A percentile compares a stretch with the other conserved stretches of the same genome.
phyloP scores from a whole-genome alignment of 2,888 invertebrate genomes.

The Heliconius erato region DNA sequence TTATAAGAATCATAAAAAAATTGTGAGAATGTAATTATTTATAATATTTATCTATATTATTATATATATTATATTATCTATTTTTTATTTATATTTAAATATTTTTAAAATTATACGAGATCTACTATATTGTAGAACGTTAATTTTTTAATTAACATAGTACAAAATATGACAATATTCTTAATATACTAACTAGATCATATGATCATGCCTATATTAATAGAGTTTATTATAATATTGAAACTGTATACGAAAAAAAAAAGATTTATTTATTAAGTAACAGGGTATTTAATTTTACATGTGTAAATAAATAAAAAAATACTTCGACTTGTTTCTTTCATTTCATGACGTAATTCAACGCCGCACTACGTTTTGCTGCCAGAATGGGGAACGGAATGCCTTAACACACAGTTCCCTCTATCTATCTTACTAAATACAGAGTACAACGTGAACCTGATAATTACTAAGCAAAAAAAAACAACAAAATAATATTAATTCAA shows the following conservation, averaged over 20 bases:
- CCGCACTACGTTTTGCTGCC: background rate
- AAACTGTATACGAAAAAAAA: slow-evolving; percentile 14
- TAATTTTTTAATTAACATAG: background rate
- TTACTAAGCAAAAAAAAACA: slow-evolving; percentile 54
- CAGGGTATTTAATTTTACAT: slow-evolving; percentile 17
- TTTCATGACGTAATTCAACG: background rate
- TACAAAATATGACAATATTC: background rate
- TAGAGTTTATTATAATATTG: background rate
- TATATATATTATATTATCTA: too few species aligned
- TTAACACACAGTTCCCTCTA: background rate
- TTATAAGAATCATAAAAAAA: background rate
- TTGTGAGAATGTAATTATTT: background rate
- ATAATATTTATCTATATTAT: background rate
- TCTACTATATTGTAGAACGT: slow-evolving; percentile 1
- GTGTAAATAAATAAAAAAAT: background rate
- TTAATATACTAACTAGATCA: background rate
- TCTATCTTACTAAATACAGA: background rate
- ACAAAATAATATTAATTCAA: slow-evolving; percentile 75
- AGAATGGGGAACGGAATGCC: background rate
- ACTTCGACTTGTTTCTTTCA: background rate
- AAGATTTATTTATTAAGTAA: background rate
- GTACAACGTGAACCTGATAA: background rate
- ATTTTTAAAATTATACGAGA: background rate
- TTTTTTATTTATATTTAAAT: too few species aligned
- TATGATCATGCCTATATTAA: background rate